phyloP scores from a whole-genome alignment of 2,888 invertebrate genomes.

The Pammene aurita region DNA sequence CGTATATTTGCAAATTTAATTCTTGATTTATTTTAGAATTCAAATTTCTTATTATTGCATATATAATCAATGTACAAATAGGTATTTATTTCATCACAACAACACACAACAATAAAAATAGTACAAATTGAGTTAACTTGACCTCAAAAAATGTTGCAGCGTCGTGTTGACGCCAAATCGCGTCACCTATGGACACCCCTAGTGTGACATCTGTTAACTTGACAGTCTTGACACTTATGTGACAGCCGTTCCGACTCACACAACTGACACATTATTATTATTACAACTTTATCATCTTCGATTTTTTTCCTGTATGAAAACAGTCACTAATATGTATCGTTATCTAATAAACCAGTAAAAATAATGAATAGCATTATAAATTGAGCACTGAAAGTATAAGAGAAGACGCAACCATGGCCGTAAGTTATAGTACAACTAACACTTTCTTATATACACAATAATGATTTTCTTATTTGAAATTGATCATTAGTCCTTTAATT shows the following conservation, averaged over 20 bases:
- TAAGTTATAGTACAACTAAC: constrained; percentile 24
- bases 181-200: no score
- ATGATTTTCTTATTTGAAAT: constrained; percentile 1
- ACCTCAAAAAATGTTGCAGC: no score
- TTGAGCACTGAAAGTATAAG: constrained; percentile 14
- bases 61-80: no score
- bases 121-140: no score
- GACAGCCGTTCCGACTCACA: background rate
- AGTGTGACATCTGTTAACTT: no score
- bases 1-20: no score
- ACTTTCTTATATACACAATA: background rate
- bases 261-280: background rate
- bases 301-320: constrained; percentile 17
- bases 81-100: no score
- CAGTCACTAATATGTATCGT: background rate
- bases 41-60: no score
- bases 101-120: no score
- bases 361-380: background rate
- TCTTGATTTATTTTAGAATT: no score
- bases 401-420: constrained; percentile 28
- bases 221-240: no score
- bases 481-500: background rate
- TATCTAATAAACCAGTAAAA: background rate
- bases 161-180: no score
- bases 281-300: constrained; percentile 1